Evolutionary conservation across 2,888 invertebrate genomes (phyloP), one percentile per base, ranked within the genome.

Genomic region (Ramazzottius varieornatus): DNA sequence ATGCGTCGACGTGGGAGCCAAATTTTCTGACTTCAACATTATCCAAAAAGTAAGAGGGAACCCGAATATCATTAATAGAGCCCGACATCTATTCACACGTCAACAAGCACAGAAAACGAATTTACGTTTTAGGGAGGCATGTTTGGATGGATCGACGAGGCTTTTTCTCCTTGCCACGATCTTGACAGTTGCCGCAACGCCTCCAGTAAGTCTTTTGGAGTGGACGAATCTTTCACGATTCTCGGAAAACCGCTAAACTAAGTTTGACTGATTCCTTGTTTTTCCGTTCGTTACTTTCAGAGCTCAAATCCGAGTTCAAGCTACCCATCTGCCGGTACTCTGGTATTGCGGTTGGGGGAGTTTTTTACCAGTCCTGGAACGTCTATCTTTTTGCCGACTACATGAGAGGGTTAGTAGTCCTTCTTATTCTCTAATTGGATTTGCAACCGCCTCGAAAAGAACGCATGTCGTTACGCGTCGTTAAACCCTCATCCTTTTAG

Each of bases 11-110:
- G 54, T 54, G 4, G 54, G 54, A 8, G 4, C 20, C 54, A 54
- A 54, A 24, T 54, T 54, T 29, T 54, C 54, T 24, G 54, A 54
- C 54, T 54, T 54, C 54, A 54, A 54, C 54, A 54, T 54, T 24
- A 54, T 54, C 54, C 54, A 54, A 24, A 54, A 54, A 54, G 40
- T 8, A 8, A n/a, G n/a, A n/a, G n/a, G n/a, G n/a, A n/a, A n/a
- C n/a, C n/a, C n/a, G n/a, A n/a, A n/a, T n/a, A n/a, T n/a, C n/a
- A n/a, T n/a, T n/a, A n/a, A n/a, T n/a, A n/a, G n/a, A n/a, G n/a
- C n/a, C n/a, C n/a, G n/a, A n/a, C n/a, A n/a, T n/a, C n/a, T n/a
- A n/a, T n/a, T n/a, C n/a, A n/a, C n/a, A n/a, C n/a, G n/a, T n/a
- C n/a, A n/a, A n/a, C n/a, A n/a, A n/a, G n/a, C n/a, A n/a, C n/a